Percentiles rank a stretch among this genome's conserved stretches.
Evolutionary conservation across 2,113 vertebrate genomes (phyloP).

Genomic region (Perca flavescens): DNA sequence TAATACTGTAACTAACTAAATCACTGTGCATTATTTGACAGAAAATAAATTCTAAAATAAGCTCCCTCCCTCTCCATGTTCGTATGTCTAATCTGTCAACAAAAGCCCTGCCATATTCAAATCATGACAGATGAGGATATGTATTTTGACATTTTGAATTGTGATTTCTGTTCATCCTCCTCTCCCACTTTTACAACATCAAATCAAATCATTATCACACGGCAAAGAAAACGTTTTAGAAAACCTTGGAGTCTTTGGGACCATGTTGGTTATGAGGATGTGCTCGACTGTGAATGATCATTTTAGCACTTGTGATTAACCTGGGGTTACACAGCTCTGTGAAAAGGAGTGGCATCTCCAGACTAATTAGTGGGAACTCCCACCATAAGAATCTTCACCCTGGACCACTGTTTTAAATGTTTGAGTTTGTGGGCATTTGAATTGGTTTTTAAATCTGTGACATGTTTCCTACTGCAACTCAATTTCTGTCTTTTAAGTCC

Average conservation of each 20-base stretch:
- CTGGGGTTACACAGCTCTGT: constrained; percentile 21
- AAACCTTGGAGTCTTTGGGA: constrained; percentile 13
- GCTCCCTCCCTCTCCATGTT: background rate
- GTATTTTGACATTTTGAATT: constrained; percentile 11
- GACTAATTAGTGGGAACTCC: constrained; percentile 51
- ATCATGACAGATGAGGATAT: constrained; percentile 5
- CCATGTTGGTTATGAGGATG: constrained; percentile 29
- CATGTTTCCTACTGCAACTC: background rate
- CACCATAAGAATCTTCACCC: constrained; percentile 14
- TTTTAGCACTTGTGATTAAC: constrained; percentile 48
- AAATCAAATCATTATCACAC: constrained; percentile 29
- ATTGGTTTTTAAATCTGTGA: constrained; percentile 23
- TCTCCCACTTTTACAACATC: constrained; percentile 8
- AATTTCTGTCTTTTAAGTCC: background rate
- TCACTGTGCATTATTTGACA: background rate
- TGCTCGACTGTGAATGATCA: constrained; percentile 38
- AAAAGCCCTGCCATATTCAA: too few relatives aligned
- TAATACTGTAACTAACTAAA: too few relatives aligned
- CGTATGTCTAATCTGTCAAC: background rate
- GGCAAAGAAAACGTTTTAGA: constrained; percentile 6
- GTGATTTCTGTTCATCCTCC: background rate
- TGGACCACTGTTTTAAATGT: constrained; percentile 29
- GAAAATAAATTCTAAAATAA: constrained; percentile 7
- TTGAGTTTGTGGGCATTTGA: constrained; percentile 24
- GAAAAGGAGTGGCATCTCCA: constrained; percentile 21